A percentile compares a stretch with the other conserved stretches of the same genome.
phyloP scores from a whole-genome alignment of 2,113 vertebrate genomes.

The Atlantisia rogersi region DNA sequence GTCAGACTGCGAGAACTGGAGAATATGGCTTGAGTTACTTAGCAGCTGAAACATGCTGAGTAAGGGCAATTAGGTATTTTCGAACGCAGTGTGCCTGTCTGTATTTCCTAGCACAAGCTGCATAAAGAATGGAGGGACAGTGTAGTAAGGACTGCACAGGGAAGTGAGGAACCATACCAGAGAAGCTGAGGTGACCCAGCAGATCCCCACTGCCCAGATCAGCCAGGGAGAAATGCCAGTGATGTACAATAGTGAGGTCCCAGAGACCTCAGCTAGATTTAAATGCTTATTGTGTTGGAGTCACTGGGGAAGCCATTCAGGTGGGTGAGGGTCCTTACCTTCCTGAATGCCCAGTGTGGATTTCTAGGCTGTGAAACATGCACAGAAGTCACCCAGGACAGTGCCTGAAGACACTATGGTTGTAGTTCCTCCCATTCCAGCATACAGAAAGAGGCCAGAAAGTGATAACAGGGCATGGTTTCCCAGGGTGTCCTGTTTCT shows the following conservation, averaged over 20 bases:
- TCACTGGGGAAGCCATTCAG: background rate
- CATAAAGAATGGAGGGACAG: background rate
- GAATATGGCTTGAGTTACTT: conserved; percentile 27
- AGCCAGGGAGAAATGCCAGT: background rate
- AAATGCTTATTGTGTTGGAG: background rate
- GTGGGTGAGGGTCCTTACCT: background rate
- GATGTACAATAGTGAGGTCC: background rate
- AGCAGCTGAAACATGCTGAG: background rate
- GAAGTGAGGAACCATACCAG: background rate
- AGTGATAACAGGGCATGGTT: background rate
- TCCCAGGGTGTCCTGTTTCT: conserved; percentile 56
- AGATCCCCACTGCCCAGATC: background rate
- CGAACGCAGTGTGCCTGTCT: background rate
- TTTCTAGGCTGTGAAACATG: background rate
- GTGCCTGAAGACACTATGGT: background rate
- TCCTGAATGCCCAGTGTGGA: background rate
- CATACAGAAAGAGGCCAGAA: background rate
- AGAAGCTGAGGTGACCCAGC: background rate
- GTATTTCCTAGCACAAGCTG: background rate
- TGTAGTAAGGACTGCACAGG: background rate
- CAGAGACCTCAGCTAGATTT: background rate
- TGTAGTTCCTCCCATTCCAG: background rate
- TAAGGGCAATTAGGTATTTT: background rate
- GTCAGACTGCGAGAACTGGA: background rate
- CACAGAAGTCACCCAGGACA: background rate